phyloP scores from a whole-genome alignment of 2,888 invertebrate genomes.

The Idaea straminata region DNA sequence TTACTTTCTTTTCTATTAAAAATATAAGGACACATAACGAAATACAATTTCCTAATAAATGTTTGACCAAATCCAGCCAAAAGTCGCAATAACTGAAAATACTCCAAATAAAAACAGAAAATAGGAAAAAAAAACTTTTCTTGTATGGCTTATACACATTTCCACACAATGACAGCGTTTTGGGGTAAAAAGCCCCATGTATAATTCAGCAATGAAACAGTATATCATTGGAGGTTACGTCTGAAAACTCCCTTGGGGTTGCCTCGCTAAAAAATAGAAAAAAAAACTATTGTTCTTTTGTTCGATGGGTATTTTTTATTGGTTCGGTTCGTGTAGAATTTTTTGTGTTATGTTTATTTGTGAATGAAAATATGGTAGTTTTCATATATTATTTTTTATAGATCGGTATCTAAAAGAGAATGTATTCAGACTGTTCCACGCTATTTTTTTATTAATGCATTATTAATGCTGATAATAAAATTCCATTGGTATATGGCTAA shows the following conservation, averaged over 20 bases:
- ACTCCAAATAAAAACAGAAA: neutral
- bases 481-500: no score
- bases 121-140: slow-evolving; percentile 6
- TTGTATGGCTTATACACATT: slow-evolving; percentile 1
- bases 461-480: no score
- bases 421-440: no score
- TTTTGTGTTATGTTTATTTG: neutral
- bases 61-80: neutral
- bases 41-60: neutral
- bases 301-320: neutral
- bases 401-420: no score
- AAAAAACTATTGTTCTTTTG: slow-evolving; percentile 19
- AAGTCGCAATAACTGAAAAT: neutral
- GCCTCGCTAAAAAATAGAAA: slow-evolving; percentile 17
- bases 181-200: slow-evolving; percentile 35
- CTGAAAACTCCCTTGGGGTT: slow-evolving; percentile 22
- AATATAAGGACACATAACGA: neutral
- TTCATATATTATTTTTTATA: no score
- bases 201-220: slow-evolving; percentile 42
- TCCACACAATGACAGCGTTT: slow-evolving; percentile 17
- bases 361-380: neutral
- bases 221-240: slow-evolving; percentile 40
- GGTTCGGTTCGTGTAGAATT: neutral
- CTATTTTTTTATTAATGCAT: no score
- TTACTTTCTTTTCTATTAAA: no score